Evolutionary conservation across 2,797 vertebrate species (phyloP).

Genomic region (Microchirus variegatus): DNA sequence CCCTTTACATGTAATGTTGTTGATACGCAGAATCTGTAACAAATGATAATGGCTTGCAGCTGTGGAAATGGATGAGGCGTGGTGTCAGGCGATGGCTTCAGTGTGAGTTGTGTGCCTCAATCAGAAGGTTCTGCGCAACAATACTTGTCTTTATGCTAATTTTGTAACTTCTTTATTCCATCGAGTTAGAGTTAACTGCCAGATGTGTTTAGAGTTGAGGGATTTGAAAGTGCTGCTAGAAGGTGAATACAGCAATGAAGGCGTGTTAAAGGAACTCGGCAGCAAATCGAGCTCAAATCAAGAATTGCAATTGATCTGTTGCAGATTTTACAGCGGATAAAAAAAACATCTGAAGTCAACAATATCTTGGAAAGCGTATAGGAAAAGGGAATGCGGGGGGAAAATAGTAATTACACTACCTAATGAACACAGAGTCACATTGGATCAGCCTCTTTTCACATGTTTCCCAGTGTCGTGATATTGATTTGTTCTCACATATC

Average conservation of each 20-base stretch:
- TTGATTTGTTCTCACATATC: conserved; percentile 57
- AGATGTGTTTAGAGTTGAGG: conserved; percentile 10
- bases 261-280: conserved; percentile 10
- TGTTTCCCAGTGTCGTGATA: conserved; percentile 51
- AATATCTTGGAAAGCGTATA: neutral
- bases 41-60: conserved; percentile 94
- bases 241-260: neutral
- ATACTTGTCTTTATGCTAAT: conserved; percentile 59
- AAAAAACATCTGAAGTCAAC: conserved; percentile 24
- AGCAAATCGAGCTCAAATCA: neutral
- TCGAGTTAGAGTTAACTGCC: conserved; percentile 26
- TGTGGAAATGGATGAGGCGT: conserved; percentile 81
- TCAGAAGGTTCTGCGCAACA: conserved; percentile 33
- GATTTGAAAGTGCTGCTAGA: conserved; percentile 17
- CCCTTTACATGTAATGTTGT: conserved; percentile 86
- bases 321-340: neutral
- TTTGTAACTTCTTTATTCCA: conserved; percentile 61
- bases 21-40: conserved; percentile 92
- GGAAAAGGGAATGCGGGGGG: neutral
- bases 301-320: neutral
- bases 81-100: conserved; percentile 84
- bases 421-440: conserved; percentile 9
- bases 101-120: conserved; percentile 59
- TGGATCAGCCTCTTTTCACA: conserved; percentile 16
- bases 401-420: neutral